Base-by-base conservation (phyloP, 1,140 invertebrate genomes). In the Drosophila kurseongensis region DNA sequence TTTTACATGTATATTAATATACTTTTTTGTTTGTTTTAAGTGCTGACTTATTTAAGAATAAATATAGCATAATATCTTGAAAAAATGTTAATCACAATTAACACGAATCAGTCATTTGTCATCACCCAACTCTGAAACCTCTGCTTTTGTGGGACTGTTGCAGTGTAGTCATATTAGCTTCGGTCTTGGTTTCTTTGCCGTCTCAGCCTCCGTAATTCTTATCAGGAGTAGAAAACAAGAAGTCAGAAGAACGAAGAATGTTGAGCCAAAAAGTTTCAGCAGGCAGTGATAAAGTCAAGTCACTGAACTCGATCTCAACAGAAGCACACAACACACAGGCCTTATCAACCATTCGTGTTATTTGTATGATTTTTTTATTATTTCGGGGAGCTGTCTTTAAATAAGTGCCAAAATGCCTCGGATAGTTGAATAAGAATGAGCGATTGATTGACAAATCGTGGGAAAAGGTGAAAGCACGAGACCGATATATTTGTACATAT, bases 371-470 rank as follows among this genome's bases (percentile, higher is more conserved):
- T 29, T 9, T 44, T 52, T 14, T 13, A 42, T 50, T 18, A 38
- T 48, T 65, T 62, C 18, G 13, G 62, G 47, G 38, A 27, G 50
- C 54, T 56, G 66, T 55, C 23, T 48, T 45, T 18, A 72, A 61
- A 61, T 36, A 38, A 73, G 71, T 75, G 45, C 51, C 72, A 75
- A 74, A 62, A 54, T 59, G 35, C 54, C 16, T 60, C 12, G 32
- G 29, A 9, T 68, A 55, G 27, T 38, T 36, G 23, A 40, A 40
- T 9, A 18, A 45, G 36, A 18, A 16, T 14, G 5, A 12, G 8
- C 47, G 1, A 3, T 41, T 69, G 67, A 71, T 71, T 71, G 67
- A 61, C 73, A 51, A 47, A 52, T 61, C 78, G 78, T 80, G 78
- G 63, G 78, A 80, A 79, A 77, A 48, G 36, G 36, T 67, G 36